Evolutionary conservation across 2,797 vertebrate species (phyloP).

Genomic region (Stomatorhinus walkeri): DNA sequence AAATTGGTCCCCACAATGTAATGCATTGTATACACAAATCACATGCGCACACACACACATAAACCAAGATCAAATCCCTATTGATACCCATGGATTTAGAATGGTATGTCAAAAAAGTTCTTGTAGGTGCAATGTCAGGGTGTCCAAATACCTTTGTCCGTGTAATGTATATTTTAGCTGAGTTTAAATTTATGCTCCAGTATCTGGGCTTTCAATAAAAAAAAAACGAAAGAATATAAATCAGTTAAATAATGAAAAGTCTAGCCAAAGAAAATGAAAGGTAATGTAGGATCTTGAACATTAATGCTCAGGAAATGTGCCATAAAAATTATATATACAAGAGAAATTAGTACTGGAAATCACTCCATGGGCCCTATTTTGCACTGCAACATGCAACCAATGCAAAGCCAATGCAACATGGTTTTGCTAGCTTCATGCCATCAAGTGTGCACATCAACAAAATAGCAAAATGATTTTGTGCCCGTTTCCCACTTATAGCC

Average conservation of each 20-base stretch:
- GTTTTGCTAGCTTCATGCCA: not conserved
- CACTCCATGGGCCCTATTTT: not conserved
- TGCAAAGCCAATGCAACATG: too few species aligned
- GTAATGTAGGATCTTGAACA: not conserved
- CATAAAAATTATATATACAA: not conserved
- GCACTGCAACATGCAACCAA: not conserved
- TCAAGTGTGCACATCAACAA: not conserved
- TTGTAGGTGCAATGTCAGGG: not conserved
- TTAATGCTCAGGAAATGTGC: not conserved
- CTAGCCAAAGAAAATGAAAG: not conserved
- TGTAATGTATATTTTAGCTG: not conserved
- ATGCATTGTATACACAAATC: not conserved
- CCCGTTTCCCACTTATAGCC: not conserved
- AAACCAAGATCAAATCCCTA: too few species aligned
- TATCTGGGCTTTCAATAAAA: not conserved
- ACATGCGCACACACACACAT: not conserved
- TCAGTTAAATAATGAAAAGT: not conserved
- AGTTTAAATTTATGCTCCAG: not conserved
- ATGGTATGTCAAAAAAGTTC: not conserved
- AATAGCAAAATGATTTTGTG: not conserved
- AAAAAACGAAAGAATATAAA: not conserved
- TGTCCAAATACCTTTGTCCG: not conserved
- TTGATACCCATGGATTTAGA: not conserved
- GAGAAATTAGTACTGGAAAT: not conserved
- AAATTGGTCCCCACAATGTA: not conserved